Base-by-base conservation (phyloP, 2,888 invertebrate species). In the Agrenia bidenticulata region DNA sequence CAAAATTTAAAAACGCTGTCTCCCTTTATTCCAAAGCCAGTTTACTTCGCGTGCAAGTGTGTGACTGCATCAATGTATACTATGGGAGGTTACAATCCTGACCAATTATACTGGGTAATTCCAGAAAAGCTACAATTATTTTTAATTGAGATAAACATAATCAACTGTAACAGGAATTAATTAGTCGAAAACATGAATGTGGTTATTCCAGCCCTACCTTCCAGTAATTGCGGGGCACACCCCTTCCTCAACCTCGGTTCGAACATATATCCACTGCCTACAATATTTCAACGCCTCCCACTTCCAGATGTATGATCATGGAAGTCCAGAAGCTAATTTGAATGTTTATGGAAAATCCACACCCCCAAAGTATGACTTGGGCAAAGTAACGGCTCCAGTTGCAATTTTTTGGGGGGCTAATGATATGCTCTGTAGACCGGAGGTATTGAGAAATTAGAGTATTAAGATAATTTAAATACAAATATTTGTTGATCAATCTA, bases 341-440 rank as follows among this genome's bases (percentile, higher is more conserved):
- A 45, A 57, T n/a, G 32, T 17, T 5, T 67, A 67, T 55, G 49
- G 39, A 7, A 23, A 45, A 42, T 13, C 51, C 1, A 56, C 51
- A 26, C 67, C 67, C 1, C 61, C 61, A n/a, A 32, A 45, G 13
- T 67, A 67, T 41, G 64, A 67, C 39, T 39, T 67, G 54, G 66
- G 58, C 2, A 64, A 66, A 24, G 61, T 66, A 39, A 49, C 21
- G 24, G 55, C 59, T 41, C 69, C 69, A 15, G 57, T 63, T 17
- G 66, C 63, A 9, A 69, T 69, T 17, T 64, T 66, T 23, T 66
- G 61, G 2, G 69, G 66, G 11, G 23, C 27, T 32, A 26, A 51
- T 53, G 50, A 59, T 27, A n/a, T 59, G 11, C 17, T 59, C 11
- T 59, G 59, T 27, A 2, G 32, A 11, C 45, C 59, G 7, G 49